Percentiles rank a stretch among this genome's conserved stretches.
Conservation (phyloP, 2,113 vertebrate species). For the Hippolais icterina region DNA sequence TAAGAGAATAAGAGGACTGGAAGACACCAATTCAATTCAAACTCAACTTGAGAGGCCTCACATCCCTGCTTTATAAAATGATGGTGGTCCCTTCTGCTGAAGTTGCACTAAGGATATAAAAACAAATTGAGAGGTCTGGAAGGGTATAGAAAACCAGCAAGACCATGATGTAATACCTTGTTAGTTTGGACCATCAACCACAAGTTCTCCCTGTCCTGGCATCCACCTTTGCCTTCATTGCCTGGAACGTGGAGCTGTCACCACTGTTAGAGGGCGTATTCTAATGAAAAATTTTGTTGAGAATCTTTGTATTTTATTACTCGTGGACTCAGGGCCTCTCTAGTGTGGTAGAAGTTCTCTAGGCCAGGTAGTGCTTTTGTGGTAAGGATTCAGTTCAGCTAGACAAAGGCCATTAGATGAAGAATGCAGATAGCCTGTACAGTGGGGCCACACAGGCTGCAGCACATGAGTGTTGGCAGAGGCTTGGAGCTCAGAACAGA, state of each 20-base stretch:
- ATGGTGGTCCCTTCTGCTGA: background rate
- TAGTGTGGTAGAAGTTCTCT: background rate
- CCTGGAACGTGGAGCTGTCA: background rate
- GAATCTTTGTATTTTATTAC: background rate
- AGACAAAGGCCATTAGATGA: background rate
- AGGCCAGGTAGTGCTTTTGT: background rate
- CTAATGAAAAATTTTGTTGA: background rate
- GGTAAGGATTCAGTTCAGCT: background rate
- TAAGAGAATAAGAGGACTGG: background rate
- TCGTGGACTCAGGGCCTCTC: background rate
- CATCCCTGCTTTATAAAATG: background rate
- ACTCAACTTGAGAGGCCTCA: background rate
- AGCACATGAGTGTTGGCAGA: background rate
- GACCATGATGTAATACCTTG: background rate
- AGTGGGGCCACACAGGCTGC: background rate
- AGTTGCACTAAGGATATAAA: background rate
- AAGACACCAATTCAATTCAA: background rate
- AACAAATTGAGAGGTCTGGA: background rate
- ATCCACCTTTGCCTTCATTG: background rate
- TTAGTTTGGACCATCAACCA: background rate
- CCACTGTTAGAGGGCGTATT: background rate
- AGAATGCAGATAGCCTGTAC: background rate
- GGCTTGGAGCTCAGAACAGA: background rate
- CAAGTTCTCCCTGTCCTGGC: background rate
- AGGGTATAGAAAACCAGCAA: background rate